Evolutionary conservation across 2,113 vertebrate genomes (phyloP), one percentile per base, ranked within the genome.

Genomic region (Macrotus californicus): DNA sequence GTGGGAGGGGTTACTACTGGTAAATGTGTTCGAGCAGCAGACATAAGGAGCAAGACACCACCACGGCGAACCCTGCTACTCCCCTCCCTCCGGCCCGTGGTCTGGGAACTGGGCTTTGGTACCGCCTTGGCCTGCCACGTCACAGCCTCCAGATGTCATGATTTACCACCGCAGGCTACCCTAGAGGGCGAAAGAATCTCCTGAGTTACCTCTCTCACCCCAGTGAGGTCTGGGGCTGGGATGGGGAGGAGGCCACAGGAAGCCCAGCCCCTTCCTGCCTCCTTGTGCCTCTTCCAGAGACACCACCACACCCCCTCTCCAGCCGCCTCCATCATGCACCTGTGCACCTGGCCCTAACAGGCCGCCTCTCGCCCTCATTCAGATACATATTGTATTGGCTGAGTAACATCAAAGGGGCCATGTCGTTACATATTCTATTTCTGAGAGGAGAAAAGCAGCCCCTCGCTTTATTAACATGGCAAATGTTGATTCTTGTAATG

Each of bases 401-500:
- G 96, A 96, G 98, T 97, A 97, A 98, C 98, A 98, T 99, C 98
- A 99, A 99, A 98, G 98, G 96, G 94, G 87, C 97, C 89, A 52
- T 98, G 98, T 98, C 97, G 97, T 98, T 98, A 98, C 98, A 98
- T 98, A 98, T 98, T 98, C 98, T 97, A 98, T 98, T 97, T 98
- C 98, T 96, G 97, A 98, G 97, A 95, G 96, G 97, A 98, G 98
- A 98, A 98, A 98, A 98, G 96, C 95, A 98, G 96, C 70, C 95
- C 98, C 96, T 98, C 82, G 96, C 98, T 98, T 98, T 98, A 98
- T 98, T 98, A 98, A 98, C 97, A 97, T 97, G 96, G 98, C 98
- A 98, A 98, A 98, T 98, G 98, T 98, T 98, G 98, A 98, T 98
- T 98, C 98, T 98, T 98, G 97, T 98, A 98, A 99, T 98, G 98